A percentile compares a stretch with the other conserved stretches of the same genome.
Conservation (phyloP, 2,888 invertebrate species). For the Flexamia atlantica region DNA sequence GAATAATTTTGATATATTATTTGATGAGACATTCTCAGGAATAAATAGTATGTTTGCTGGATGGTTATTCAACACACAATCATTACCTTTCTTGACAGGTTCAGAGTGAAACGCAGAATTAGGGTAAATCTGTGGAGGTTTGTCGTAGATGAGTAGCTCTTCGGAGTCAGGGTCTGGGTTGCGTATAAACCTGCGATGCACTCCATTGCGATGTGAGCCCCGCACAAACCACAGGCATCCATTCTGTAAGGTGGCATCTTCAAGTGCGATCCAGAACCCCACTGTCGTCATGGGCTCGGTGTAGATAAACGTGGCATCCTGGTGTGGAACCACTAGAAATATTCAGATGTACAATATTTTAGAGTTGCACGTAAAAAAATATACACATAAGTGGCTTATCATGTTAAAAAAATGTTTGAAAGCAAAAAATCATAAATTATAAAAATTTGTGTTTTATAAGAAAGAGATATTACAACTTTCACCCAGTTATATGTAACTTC, state of each 20-base stretch:
- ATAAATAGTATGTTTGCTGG: no score
- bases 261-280: constrained; percentile 98
- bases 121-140: constrained; percentile 83
- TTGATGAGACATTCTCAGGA: no score
- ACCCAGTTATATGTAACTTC: no score
- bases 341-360: no score
- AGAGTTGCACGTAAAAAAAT: no score
- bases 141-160: constrained; percentile 83
- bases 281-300: constrained; percentile 85
- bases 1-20: no score
- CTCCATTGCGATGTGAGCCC: constrained; percentile 93
- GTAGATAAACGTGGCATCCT: constrained; percentile 93
- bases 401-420: no score
- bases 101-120: constrained; percentile 86
- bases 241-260: constrained; percentile 94
- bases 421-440: no score
- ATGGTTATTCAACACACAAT: no score
- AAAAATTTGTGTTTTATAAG: no score
- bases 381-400: no score
- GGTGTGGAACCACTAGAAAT: constrained; percentile 84
- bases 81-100: constrained; percentile 89
- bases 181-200: constrained; percentile 84
- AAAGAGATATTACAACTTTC: no score
- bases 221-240: constrained; percentile 96
- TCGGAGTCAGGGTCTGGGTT: constrained; percentile 82